A percentile compares a stretch with the other conserved stretches of the same genome.
These are phyloP conservation scores for Dryobota labecula DNA, from an alignment of 2,888 invertebrate genomes.

Conservation along the genomic window DNA sequence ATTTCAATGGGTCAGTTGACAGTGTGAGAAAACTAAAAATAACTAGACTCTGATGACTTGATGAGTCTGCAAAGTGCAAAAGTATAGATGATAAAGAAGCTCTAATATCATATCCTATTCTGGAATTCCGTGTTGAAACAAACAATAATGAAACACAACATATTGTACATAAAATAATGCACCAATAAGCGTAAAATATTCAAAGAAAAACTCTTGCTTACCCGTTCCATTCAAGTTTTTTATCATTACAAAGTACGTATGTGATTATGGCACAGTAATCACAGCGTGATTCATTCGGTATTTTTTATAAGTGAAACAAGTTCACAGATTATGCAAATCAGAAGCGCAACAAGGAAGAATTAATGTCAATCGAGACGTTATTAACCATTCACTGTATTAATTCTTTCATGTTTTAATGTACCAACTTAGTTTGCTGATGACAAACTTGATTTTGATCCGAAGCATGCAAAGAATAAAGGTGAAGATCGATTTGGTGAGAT, in stretches of 20 bases:
- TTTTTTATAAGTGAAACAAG: conserved; percentile 70
- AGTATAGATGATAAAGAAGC: not conserved
- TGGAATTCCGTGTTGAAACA: not conserved
- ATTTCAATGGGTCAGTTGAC: no score
- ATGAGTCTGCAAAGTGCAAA: not conserved
- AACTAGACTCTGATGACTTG: not conserved
- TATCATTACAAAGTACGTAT: conserved; percentile 41
- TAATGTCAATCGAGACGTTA: conserved; percentile 81
- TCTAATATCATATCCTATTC: not conserved
- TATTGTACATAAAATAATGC: conserved; percentile 13
- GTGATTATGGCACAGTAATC: conserved; percentile 49
- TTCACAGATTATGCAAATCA: conserved; percentile 82
- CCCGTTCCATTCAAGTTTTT: conserved; percentile 43
- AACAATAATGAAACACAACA: not conserved
- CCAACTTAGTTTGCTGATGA: conserved; percentile 46
- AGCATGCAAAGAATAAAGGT: conserved; percentile 27
- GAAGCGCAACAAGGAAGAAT: conserved; percentile 79
- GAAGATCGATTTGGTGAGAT: conserved; percentile 8
- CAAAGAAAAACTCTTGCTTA: conserved; percentile 24
- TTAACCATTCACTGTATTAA: conserved; percentile 74
- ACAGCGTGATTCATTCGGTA: conserved; percentile 59
- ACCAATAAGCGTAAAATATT: conserved; percentile 26
- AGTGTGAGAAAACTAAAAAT: not conserved
- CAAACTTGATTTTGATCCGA: conserved; percentile 44
- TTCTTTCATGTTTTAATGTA: conserved; percentile 71